Evolutionary conservation across 2,888 invertebrate species (phyloP).

Genomic region (Punctoribates punctum): DNA sequence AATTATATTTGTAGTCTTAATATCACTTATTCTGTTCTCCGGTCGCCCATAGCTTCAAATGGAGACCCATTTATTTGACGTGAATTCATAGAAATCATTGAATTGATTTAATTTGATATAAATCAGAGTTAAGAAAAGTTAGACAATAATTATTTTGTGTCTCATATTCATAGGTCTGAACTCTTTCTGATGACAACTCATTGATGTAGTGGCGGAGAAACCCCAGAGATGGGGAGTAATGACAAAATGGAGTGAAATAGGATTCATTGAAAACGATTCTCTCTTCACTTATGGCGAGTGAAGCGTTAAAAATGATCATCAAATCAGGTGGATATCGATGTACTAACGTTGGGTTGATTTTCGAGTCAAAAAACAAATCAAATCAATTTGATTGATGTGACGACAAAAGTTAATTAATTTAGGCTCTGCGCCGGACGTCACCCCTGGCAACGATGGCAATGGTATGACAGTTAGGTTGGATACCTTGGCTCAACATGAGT

Average conservation of each 20-base stretch:
- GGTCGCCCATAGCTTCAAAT: too few relatives aligned
- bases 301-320: too few relatives aligned
- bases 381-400: not conserved
- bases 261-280: not conserved
- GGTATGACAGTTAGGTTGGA: not conserved
- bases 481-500: constrained; percentile 1
- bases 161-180: not conserved
- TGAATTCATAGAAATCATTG: too few relatives aligned
- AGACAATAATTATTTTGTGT: not conserved
- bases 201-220: constrained; percentile 1
- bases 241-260: not conserved
- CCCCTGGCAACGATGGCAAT: not conserved
- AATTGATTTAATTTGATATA: too few relatives aligned
- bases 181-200: not conserved
- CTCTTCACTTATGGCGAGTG: too few relatives aligned
- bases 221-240: constrained; percentile 29
- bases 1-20: too few relatives aligned
- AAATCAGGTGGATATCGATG: too few relatives aligned
- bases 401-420: constrained; percentile 34
- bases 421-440: not conserved
- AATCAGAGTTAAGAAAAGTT: not conserved
- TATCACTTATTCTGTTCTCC: too few relatives aligned
- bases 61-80: too few relatives aligned
- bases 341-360: not conserved
- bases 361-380: constrained; percentile 3